These are phyloP conservation scores for Spea bombifrons DNA, from an alignment of 2,113 vertebrate species.

Conservation along the genomic window DNA sequence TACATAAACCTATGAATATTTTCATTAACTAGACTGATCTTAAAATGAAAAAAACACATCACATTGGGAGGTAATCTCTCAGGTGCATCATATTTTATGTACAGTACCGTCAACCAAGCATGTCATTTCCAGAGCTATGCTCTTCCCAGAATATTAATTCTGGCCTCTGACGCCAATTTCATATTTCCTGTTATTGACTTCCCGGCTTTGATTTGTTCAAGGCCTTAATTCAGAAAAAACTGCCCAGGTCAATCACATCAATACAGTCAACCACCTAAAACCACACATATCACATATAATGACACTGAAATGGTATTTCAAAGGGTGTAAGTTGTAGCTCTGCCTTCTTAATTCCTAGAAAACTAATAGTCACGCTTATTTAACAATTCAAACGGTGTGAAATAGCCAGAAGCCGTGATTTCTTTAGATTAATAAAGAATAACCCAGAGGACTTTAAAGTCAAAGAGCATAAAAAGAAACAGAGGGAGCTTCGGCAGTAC, in stretches of 20 bases:
- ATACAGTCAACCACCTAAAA: not conserved
- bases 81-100: no score
- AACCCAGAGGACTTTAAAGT: conserved; percentile 61
- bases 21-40: no score
- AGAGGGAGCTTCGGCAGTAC: conserved; percentile 53
- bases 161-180: no score
- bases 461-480: conserved; percentile 56
- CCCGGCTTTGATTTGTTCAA: not conserved
- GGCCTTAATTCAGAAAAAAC: not conserved
- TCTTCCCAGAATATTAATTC: no score
- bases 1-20: no score
- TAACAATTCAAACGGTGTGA: conserved; percentile 60
- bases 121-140: no score
- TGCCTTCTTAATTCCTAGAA: conserved; percentile 49
- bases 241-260: not conserved
- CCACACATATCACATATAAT: not conserved
- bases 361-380: conserved; percentile 51
- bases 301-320: not conserved
- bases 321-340: not conserved
- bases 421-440: conserved; percentile 66
- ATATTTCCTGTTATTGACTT: no score
- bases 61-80: no score
- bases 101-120: no score
- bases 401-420: conserved; percentile 64
- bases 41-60: no score